Conservation (phyloP, 2,888 invertebrate genomes). For the Pheosia tremula region DNA sequence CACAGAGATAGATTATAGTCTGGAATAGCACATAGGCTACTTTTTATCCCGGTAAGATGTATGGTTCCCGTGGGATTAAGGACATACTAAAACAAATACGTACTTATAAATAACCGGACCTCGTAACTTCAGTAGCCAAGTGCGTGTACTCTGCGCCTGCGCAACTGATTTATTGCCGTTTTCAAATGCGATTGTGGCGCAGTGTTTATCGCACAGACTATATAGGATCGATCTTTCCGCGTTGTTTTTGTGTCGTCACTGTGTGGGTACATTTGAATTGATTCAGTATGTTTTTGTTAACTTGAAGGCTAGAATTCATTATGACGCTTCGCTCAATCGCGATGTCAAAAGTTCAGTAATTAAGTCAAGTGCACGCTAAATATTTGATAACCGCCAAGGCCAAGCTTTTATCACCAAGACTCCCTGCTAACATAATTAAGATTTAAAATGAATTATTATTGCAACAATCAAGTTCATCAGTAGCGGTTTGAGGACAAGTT, state of each 20-base stretch:
- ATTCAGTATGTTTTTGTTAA: too few relatives aligned
- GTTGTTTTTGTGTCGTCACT: background rate
- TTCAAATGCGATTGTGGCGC: constrained; percentile 9
- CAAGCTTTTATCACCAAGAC: background rate
- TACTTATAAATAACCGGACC: background rate
- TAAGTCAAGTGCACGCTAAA: constrained; percentile 26
- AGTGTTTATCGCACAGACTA: constrained; percentile 5
- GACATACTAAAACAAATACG: too few relatives aligned
- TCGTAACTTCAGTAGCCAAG: background rate
- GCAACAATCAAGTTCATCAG: background rate
- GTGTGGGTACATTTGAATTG: background rate
- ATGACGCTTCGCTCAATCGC: too few relatives aligned
- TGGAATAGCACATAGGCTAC: too few relatives aligned
- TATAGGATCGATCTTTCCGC: background rate
- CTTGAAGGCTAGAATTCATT: too few relatives aligned
- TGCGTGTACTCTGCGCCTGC: constrained; percentile 4
- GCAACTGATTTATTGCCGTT: constrained; percentile 14
- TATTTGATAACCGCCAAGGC: constrained; percentile 31
- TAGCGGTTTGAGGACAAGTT: background rate
- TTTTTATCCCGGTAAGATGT: too few relatives aligned
- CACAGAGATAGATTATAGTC: too few relatives aligned
- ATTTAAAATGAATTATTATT: background rate
- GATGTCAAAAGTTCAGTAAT: constrained; percentile 19
- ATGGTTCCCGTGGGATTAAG: too few relatives aligned
- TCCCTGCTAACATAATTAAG: background rate